A percentile compares a stretch with the other conserved stretches of the same genome.
Evolutionary conservation across 1,140 invertebrate species (phyloP).

Genomic region (Drosophila rhopaloa): DNA sequence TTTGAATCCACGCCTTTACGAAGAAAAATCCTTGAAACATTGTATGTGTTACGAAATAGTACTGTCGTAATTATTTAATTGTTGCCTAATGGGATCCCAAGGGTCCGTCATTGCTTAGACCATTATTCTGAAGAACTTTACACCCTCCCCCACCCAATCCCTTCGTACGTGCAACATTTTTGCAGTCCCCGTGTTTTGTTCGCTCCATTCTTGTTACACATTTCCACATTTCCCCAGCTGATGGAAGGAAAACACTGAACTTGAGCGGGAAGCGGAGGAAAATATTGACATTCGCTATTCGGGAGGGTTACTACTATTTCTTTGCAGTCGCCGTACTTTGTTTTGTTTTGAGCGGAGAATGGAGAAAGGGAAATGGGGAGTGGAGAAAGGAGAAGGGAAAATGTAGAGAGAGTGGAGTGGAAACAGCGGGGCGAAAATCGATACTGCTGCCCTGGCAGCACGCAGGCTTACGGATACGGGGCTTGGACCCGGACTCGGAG

Average conservation of each 20-base stretch:
- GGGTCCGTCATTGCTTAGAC: conserved; percentile 9
- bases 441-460: conserved; percentile 58
- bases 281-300: conserved; percentile 53
- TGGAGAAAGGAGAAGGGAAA: conserved; percentile 53
- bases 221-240: conserved; percentile 37
- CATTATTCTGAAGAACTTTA: conserved; percentile 11
- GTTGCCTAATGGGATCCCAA: conserved; percentile 10
- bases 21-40: too few relatives aligned
- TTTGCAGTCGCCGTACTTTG: conserved; percentile 38
- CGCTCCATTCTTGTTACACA: conserved; percentile 30
- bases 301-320: conserved; percentile 39
- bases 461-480: conserved; percentile 14
- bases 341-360: conserved; percentile 49
- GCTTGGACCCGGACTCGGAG: conserved; percentile 5
- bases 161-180: conserved; percentile 27
- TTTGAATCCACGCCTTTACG: too few relatives aligned
- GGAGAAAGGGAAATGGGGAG: conserved; percentile 53
- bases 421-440: conserved; percentile 68
- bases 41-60: neutral
- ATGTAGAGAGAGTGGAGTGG: conserved; percentile 19
- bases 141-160: neutral
- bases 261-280: conserved; percentile 41
- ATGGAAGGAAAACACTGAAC: conserved; percentile 37
- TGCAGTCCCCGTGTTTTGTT: conserved; percentile 43
- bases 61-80: conserved; percentile 25